A percentile compares a stretch with the other conserved stretches of the same genome.
These are phyloP conservation scores for Rhamnusium bicolor DNA, from an alignment of 2,888 invertebrate species.

Conservation along the genomic window DNA sequence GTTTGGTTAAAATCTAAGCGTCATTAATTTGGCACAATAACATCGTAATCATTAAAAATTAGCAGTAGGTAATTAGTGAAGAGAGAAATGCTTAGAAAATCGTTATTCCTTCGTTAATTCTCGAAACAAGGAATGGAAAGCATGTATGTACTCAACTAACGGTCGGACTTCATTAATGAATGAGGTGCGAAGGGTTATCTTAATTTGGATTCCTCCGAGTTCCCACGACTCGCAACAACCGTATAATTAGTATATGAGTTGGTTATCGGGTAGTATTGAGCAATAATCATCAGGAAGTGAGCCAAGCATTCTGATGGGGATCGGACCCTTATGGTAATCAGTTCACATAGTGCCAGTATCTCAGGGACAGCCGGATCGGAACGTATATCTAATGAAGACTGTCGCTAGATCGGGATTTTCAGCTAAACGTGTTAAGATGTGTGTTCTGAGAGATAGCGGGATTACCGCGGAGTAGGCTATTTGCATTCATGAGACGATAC, in stretches of 20 bases:
- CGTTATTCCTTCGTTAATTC: not conserved
- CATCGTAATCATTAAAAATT: not conserved
- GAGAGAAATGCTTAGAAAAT: not conserved
- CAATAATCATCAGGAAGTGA: slow-evolving; percentile 38
- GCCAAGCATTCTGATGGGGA: slow-evolving; percentile 23
- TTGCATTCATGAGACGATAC: slow-evolving; percentile 70
- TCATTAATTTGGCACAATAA: not conserved
- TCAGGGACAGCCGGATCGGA: slow-evolving; percentile 50
- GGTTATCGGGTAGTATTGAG: slow-evolving; percentile 41
- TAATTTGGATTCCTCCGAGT: slow-evolving; percentile 36
- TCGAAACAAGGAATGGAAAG: not conserved
- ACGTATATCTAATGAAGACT: slow-evolving; percentile 60
- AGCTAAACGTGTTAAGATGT: slow-evolving; percentile 63
- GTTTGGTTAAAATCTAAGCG: no score
- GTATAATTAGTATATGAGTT: slow-evolving; percentile 45
- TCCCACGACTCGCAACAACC: slow-evolving; percentile 31
- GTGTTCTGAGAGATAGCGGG: slow-evolving; percentile 60
- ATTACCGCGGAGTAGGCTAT: slow-evolving; percentile 61
- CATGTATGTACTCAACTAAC: not conserved
- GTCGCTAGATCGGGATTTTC: slow-evolving; percentile 56
- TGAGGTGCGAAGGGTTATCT: slow-evolving; percentile 29
- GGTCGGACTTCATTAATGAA: slow-evolving; percentile 22
- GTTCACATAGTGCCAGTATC: slow-evolving; percentile 53
- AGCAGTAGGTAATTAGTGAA: not conserved
- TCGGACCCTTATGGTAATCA: slow-evolving; percentile 49